Conservation (phyloP, 2,888 invertebrate species). For the Cryptosula pallasiana region DNA sequence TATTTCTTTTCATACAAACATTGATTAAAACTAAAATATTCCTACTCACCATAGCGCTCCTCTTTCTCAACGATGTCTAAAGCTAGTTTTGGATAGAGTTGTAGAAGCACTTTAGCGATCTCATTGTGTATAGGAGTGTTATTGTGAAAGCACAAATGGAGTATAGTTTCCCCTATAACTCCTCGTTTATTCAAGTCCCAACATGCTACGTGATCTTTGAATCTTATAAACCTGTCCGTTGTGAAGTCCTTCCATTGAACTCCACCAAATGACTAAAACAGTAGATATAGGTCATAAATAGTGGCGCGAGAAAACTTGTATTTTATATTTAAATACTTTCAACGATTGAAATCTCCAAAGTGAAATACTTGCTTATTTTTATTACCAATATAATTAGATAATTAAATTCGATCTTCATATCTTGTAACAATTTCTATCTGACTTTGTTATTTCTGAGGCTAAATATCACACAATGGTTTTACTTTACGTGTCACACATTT, state of each 20-base stretch:
- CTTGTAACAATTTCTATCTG: too few relatives aligned
- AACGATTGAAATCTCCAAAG: background rate
- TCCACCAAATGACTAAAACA: too few relatives aligned
- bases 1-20: too few relatives aligned
- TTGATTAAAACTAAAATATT: background rate
- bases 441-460: too few relatives aligned
- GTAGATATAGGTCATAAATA: too few relatives aligned
- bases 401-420: too few relatives aligned
- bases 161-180: constrained; percentile 84
- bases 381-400: background rate
- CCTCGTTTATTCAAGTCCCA: constrained; percentile 97
- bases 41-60: constrained; percentile 76
- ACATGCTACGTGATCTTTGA: constrained; percentile 65
- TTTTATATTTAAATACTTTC: background rate
- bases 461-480: too few relatives aligned
- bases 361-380: background rate
- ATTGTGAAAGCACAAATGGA: constrained; percentile 91
- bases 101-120: constrained; percentile 80
- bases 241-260: background rate
- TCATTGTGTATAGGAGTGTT: constrained; percentile 77
- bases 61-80: constrained; percentile 94
- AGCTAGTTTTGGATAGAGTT: constrained; percentile 83
- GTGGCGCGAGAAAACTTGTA: too few relatives aligned
- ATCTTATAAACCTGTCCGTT: constrained; percentile 26
- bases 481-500: too few relatives aligned